Evolutionary conservation across 2,113 vertebrate species (phyloP).

Genomic region (Eidolon helvum): DNA sequence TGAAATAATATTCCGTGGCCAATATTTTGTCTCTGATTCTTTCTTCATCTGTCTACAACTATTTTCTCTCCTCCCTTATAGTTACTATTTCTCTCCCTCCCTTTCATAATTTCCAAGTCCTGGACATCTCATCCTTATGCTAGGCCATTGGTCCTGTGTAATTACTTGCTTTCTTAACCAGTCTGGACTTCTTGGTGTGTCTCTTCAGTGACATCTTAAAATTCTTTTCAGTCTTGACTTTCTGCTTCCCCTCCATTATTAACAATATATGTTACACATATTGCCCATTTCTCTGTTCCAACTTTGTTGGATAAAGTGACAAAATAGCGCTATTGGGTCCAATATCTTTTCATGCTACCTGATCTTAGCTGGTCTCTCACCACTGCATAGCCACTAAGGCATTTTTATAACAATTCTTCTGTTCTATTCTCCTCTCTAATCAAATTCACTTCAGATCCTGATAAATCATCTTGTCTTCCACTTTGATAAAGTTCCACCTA

Average conservation of each 20-base stretch:
- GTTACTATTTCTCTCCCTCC: background rate
- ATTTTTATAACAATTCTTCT: background rate
- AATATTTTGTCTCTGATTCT: background rate
- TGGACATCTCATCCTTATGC: background rate
- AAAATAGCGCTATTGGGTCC: background rate
- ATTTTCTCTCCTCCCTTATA: background rate
- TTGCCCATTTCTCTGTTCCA: background rate
- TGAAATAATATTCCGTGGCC: background rate
- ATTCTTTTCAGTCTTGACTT: background rate
- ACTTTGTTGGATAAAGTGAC: background rate
- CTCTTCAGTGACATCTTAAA: background rate
- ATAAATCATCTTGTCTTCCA: background rate
- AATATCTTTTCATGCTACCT: background rate
- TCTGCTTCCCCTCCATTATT: background rate
- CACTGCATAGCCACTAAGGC: background rate
- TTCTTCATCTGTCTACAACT: background rate
- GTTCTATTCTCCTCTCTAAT: background rate
- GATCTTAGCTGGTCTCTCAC: background rate
- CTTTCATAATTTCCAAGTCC: background rate
- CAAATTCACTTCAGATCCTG: background rate
- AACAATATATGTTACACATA: background rate
- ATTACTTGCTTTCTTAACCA: background rate
- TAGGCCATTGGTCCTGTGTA: background rate
- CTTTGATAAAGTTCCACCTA: background rate
- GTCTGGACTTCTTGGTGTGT: background rate